Base-by-base conservation (phyloP, 2,113 vertebrate genomes). In the Oryzias curvinotus region DNA sequence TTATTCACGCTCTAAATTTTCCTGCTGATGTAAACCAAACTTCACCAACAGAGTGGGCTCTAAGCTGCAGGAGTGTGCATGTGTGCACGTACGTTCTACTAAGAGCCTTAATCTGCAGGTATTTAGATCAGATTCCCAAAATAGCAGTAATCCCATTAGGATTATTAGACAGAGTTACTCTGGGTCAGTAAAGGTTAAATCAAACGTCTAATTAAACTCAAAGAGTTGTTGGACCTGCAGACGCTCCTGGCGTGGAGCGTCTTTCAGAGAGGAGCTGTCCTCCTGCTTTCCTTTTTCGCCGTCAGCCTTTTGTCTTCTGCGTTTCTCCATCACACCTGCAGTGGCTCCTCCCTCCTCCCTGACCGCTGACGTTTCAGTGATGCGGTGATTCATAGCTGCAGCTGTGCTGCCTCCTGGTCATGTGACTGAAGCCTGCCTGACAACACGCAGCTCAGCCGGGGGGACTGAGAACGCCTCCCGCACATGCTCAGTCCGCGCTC, bases 341-440 rank as follows among this genome's bases (percentile, higher is more conserved):
- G 71, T 36, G 36, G 36, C 10, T 3, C 10, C 36, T 63, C 58
- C 57, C 62, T 42, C 49, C 61, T 76, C 61, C 62, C 71, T 77
- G 75, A 85, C 82, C 87, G 85, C 85, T 83, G 75, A 79, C 64
- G 17, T 60, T 81, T 84, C 78, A 82, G 64, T 85, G 83, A 87
- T 83, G 85, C 85, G 79, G 83, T 88, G 85, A 89, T 90, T 91
- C 90, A 88, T 83, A 84, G 87, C 85, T 89, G 89, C 85, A 87
- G 87, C 81, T 85, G 79, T 44, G 26, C 86, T 81, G 82, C 85
- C 77, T 88, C 62, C 65, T 47, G 72, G 89, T 90, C 91, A 92
- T 62, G 84, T 92, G 91, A 91, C 89, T 82, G 82, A 89, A 92
- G 83, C 87, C 89, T 92, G 91, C 91, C 91, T 90, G 90, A 92